phyloP scores from a whole-genome alignment of 2,797 vertebrate genomes.

The Falco naumanni region DNA sequence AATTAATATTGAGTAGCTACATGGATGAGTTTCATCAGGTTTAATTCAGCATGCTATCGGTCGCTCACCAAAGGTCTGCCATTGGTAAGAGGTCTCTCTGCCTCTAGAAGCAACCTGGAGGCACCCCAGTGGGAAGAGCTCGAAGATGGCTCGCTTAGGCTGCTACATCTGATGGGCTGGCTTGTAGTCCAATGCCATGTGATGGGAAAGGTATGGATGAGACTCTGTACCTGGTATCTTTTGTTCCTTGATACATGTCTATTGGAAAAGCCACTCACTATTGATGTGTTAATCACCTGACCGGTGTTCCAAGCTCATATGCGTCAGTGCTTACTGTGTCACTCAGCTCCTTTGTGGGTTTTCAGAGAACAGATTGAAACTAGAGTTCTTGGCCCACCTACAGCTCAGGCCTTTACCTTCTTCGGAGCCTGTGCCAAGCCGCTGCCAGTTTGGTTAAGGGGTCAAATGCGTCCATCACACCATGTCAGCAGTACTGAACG shows the following conservation, averaged over 20 bases:
- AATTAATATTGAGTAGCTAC: not conserved
- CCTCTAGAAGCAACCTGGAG: not conserved
- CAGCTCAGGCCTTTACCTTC: not conserved
- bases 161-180: too few relatives aligned
- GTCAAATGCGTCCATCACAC: too few relatives aligned
- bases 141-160: too few relatives aligned
- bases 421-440: not conserved
- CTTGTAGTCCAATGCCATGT: too few relatives aligned
- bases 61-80: not conserved
- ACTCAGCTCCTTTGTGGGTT: not conserved
- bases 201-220: not conserved
- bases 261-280: too few relatives aligned
- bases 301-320: not conserved
- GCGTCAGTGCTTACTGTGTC: too few relatives aligned
- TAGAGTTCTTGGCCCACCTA: not conserved
- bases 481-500: not conserved
- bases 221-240: not conserved
- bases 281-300: too few relatives aligned
- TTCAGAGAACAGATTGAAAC: not conserved
- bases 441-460: not conserved
- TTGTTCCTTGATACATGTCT: not conserved
- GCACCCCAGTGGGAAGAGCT: not conserved
- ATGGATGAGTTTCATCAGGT: not conserved
- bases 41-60: not conserved
- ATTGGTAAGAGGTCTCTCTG: not conserved